Percentiles rank a stretch among this genome's conserved stretches.
Conservation (phyloP, 2,797 vertebrate genomes). For the Pseudochromis fuscus region DNA sequence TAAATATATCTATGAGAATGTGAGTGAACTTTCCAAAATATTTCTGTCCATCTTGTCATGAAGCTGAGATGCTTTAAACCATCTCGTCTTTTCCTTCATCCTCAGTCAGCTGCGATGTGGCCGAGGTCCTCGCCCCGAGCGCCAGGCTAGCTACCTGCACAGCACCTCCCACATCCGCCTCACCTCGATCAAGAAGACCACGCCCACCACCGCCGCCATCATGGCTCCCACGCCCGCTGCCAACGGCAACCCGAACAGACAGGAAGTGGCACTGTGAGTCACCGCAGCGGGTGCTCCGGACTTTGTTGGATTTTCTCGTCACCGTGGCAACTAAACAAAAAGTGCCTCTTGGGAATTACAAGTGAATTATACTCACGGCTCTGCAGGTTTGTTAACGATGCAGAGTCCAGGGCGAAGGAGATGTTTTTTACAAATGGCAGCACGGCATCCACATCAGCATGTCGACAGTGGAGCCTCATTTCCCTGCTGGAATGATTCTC, state of each 20-base stretch:
- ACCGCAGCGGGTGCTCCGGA: slow-evolving; percentile 9
- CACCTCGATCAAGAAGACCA: slow-evolving; percentile 92
- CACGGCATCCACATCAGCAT: slow-evolving; percentile 18
- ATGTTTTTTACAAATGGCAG: background rate
- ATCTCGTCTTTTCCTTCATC: slow-evolving; percentile 10
- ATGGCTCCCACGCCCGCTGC: slow-evolving; percentile 51
- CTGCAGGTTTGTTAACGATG: background rate
- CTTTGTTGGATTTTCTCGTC: background rate
- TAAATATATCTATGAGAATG: too few species aligned
- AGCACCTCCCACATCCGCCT: slow-evolving; percentile 92
- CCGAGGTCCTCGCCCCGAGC: slow-evolving; percentile 75
- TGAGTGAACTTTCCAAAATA: background rate
- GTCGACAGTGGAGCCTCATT: slow-evolving; percentile 23
- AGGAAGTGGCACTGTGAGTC: slow-evolving; percentile 86
- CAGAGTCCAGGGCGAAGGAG: background rate
- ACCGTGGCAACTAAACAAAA: slow-evolving; percentile 33
- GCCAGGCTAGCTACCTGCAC: slow-evolving; percentile 87
- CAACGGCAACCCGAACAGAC: slow-evolving; percentile 84
- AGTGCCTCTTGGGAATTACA: slow-evolving; percentile 52
- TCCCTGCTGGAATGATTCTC: slow-evolving; percentile 15
- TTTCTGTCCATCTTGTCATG: too few species aligned
- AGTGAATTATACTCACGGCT: background rate
- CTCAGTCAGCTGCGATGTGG: slow-evolving; percentile 88
- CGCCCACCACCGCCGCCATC: slow-evolving; percentile 68
- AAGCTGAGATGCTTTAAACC: too few species aligned